Base-by-base conservation (phyloP, 2,888 invertebrate species). In the Callimorpha dominula region DNA sequence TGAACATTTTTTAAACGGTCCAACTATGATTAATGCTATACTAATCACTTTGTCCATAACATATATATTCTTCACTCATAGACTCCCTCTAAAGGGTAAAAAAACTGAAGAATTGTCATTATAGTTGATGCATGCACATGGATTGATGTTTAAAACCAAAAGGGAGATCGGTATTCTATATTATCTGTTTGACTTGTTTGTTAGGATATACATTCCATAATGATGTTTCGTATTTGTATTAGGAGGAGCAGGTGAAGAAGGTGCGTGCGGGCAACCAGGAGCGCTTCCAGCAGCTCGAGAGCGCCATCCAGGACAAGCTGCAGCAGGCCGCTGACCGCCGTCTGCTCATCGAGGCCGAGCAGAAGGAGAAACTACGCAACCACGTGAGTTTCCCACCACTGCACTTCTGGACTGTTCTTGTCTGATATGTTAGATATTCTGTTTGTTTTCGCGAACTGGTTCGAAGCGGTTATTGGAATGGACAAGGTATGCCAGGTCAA, bases 171-270 rank as follows among this genome's bases (percentile, higher is more conserved):
- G 31, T 31, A 31, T 31, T 31, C 31, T 31, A 31, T 2, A 31
- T 31, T 31, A 1, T 31, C 31, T 31, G 31, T 31, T 31, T 31
- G 31, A 31, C 31, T 31, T 1, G 31, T 31, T 31, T 31, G 31
- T 31, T 31, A 31, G 31, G 31, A 31, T 31, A 31, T 31, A 31
- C 31, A 31, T 31, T 31, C 31, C 31, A 31, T 31, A 31, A 31
- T 31, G 7, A 42, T 49, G 2, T 15, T 20, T 15, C 1, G 31
- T 49, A 9, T 42, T 11, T 52, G 4, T 17, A 54, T 17, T 78
- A 98, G 98, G 97, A 98, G 95, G 97, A 97, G 78, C 97, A 97
- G 91, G 97, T 97, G 57, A 96, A 96, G 90, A 97, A 97, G 84
- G 97, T 97, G 75, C 97, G 97, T 85, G 94, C 96, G 71, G 96